Evolutionary conservation across 2,113 vertebrate genomes (phyloP), one percentile per base, ranked within the genome.

Genomic region (Cephalopholis sonnerati): DNA sequence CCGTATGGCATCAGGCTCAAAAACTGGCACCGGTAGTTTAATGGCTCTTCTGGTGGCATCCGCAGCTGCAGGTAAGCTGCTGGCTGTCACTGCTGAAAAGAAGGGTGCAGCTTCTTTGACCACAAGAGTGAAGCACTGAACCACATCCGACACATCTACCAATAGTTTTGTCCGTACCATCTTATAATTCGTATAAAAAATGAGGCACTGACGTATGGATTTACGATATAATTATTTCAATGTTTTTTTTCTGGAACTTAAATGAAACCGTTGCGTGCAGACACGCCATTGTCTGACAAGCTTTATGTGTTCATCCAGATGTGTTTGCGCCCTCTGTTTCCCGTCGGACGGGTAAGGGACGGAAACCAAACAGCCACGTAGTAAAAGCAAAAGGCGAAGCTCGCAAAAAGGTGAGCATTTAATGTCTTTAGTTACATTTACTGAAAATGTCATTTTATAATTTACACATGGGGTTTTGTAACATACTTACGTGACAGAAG

Each of bases 311-410:
- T 54, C 27, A 12, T 20, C 54, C 57, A 53, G 59, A 32, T 27
- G 29, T 11, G 9, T 73, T 7, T 20, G 25, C 11, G 11, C 1
- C 27, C 3, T 63, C 3, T 85, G 93, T 95, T 95, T 93, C 94
- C 22, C 63, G 84, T 69, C 94, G 94, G 94, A 94, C 82, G 39
- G 2, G 18, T 69, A 68, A 64, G 20, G 50, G 74, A 91, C 77
- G 89, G 95, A 92, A 85, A 59, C 77, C 74, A 93, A 92, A 93
- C 85, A 94, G 95, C 95, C 95, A 95, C 94, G 95, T 95, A 95
- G 93, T 92, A 81, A 87, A 87, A 95, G 93, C 92, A 79, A 87
- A 87, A 88, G 87, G 77, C 81, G 91, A 84, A 90, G 88, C 90
- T 89, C 78, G n/a, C 67, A 39, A 61, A 74, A 81, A 84, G 93